Evolutionary conservation across 2,797 vertebrate genomes (phyloP), one percentile per base, ranked within the genome.

Genomic region (Borostomias antarcticus): DNA sequence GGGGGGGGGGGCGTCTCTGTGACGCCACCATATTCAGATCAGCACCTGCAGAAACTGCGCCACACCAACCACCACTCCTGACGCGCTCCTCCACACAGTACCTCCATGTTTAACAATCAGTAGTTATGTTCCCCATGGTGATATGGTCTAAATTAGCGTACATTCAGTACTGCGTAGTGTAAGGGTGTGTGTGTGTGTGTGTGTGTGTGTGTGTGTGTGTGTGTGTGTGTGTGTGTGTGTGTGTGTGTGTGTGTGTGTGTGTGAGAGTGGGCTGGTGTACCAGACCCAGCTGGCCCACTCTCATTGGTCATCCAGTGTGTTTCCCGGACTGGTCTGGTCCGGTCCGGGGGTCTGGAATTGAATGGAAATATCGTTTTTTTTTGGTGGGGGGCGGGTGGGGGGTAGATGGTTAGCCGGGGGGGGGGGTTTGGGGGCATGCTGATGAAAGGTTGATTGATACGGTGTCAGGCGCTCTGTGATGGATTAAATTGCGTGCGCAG

Each of bases 401-500:
- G n/a, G n/a, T n/a, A n/a, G n/a, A n/a, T n/a, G n/a, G 92, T 93
- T 17, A 19, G n/a, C 57, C 21, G 9, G 21, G 52, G 26, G 45
- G 21, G 23, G n/a, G 47, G 54, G 75, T 75, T 81, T 65, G 67
- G 68, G 66, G 79, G 93, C 92, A 94, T 95, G 93, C 95, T 97
- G 96, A 98, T 98, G 95, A 98, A 98, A 94, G 95, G 93, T 95
- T 97, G 96, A 98, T 97, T 96, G 96, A 97, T 96, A 94, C 94
- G 92, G 90, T 93, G 92, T 93, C 94, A 93, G 92, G 92, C 90
- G 90, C 90, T 95, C 94, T 94, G 95, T 95, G 93, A 95, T 96
- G 95, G 95, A 97, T 97, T 98, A 98, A 96, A 96, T 94, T 96
- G 94, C 95, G 95, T 96, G 94, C 96, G 95, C 94, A 96, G 94